Conservation (phyloP, 1,140 invertebrate genomes). For the Diorhabda elongata region DNA sequence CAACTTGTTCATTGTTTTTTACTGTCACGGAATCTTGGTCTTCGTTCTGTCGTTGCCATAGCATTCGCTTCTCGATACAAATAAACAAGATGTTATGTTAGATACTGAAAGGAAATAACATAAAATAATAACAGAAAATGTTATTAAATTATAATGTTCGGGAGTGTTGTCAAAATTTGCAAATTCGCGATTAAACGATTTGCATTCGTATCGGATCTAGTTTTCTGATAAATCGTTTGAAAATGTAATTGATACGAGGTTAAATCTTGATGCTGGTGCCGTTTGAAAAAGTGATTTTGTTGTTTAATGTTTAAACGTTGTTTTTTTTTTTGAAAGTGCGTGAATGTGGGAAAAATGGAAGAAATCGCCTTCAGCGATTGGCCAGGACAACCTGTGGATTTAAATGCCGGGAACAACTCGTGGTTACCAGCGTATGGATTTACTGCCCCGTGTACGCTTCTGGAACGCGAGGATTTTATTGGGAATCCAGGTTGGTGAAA, state of each 20-base stretch:
- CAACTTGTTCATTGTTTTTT: slow-evolving; percentile 23
- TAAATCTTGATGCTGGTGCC: not conserved
- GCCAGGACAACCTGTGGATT: slow-evolving; percentile 54
- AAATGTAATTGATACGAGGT: too few relatives aligned
- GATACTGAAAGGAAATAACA: not conserved
- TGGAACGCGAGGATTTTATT: slow-evolving; percentile 58
- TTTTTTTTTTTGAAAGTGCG: slow-evolving; percentile 16
- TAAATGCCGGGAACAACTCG: slow-evolving; percentile 52
- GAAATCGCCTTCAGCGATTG: slow-evolving; percentile 61
- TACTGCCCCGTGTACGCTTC: slow-evolving; percentile 52
- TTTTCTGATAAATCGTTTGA: not conserved
- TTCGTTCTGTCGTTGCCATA: slow-evolving; percentile 15
- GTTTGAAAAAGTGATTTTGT: slow-evolving; percentile 6
- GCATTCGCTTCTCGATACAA: slow-evolving; percentile 9
- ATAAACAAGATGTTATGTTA: slow-evolving; percentile 8
- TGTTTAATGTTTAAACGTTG: slow-evolving; percentile 9
- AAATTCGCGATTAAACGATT: not conserved
- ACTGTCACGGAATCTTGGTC: slow-evolving; percentile 13
- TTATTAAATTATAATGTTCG: not conserved
- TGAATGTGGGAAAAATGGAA: slow-evolving; percentile 50
- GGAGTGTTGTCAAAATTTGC: not conserved
- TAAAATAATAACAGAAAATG: slow-evolving; percentile 1
- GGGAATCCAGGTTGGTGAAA: slow-evolving; percentile 52
- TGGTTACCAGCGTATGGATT: slow-evolving; percentile 65
- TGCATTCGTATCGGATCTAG: not conserved